phyloP scores from a whole-genome alignment of 2,113 vertebrate species.

The Myxocyprinus asiaticus region DNA sequence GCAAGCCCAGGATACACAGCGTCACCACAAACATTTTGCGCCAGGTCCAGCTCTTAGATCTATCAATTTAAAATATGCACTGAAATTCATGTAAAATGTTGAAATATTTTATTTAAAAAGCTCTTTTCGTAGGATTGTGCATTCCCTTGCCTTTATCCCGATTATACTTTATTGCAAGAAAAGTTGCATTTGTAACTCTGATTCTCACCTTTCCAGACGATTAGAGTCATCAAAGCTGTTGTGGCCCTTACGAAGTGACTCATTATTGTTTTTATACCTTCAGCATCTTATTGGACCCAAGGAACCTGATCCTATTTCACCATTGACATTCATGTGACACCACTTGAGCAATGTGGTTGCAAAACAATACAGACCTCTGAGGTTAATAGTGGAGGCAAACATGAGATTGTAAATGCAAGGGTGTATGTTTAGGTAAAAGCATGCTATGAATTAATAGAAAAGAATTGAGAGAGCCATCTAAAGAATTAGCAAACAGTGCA shows the following conservation, averaged over 20 bases:
- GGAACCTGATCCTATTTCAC: neutral
- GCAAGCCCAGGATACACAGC: conserved; percentile 57
- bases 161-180: too few species aligned
- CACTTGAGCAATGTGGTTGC: conserved; percentile 8
- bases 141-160: too few species aligned
- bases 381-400: conserved; percentile 55
- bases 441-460: conserved; percentile 37
- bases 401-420: conserved; percentile 46
- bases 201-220: conserved; percentile 51
- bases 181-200: too few species aligned
- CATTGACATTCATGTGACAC: conserved; percentile 40
- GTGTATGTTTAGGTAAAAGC: conserved; percentile 45
- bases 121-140: too few species aligned
- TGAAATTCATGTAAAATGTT: too few species aligned
- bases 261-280: conserved; percentile 57
- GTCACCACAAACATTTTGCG: conserved; percentile 62
- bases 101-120: too few species aligned
- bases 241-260: neutral
- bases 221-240: neutral
- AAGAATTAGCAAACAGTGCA: conserved; percentile 58
- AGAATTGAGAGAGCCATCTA: conserved; percentile 26
- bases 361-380: conserved; percentile 46
- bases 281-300: neutral
- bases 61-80: neutral
- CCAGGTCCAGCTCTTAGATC: neutral